phyloP scores from a whole-genome alignment of 2,113 vertebrate genomes.

The Sorex fumeus region DNA sequence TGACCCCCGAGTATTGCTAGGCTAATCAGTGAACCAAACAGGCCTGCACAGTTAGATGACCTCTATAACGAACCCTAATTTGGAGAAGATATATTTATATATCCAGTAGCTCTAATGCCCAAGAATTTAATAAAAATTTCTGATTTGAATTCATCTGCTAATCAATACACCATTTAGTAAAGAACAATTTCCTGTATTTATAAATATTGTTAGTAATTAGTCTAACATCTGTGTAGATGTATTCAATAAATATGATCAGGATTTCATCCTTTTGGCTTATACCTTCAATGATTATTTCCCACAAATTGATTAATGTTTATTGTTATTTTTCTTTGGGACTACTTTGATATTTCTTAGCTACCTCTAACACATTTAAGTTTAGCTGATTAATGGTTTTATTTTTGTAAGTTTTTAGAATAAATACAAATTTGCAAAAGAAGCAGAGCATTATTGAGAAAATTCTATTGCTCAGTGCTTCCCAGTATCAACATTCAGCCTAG shows the following conservation, averaged over 20 bases:
- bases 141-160: not conserved
- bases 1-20: too few relatives aligned
- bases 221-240: not conserved
- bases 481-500: slow-evolving; percentile 12
- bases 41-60: too few relatives aligned
- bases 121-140: not conserved
- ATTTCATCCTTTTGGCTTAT: not conserved
- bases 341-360: slow-evolving; percentile 5
- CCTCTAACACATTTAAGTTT: slow-evolving; percentile 36
- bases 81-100: not conserved
- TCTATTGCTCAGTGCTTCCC: slow-evolving; percentile 55
- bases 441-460: slow-evolving; percentile 46
- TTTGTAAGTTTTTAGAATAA: slow-evolving; percentile 26
- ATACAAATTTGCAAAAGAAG: slow-evolving; percentile 49
- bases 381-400: slow-evolving; percentile 32
- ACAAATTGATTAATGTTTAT: not conserved
- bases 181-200: not conserved
- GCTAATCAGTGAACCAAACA: too few relatives aligned
- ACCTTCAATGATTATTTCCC: not conserved
- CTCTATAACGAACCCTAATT: not conserved
- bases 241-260: not conserved
- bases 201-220: not conserved
- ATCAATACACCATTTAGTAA: not conserved
- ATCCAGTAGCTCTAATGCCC: not conserved
- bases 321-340: not conserved